Percentiles rank a stretch among this genome's conserved stretches.
phyloP scores from a whole-genome alignment of 2,888 invertebrate genomes.

The Cryptocheilus praepositus region DNA sequence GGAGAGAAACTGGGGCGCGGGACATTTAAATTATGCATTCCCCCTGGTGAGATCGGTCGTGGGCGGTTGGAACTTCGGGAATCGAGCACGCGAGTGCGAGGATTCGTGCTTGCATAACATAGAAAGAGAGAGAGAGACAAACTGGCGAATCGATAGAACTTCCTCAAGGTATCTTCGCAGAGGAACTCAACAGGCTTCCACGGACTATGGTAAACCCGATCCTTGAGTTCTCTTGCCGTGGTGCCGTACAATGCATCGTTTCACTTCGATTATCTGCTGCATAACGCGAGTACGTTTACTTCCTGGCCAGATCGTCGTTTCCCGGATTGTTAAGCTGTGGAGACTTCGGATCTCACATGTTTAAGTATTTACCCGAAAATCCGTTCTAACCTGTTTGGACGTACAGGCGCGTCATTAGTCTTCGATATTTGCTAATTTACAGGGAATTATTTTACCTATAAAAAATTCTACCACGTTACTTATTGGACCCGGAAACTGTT shows the following conservation, averaged over 20 bases:
- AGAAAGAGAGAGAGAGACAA: neutral
- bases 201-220: neutral
- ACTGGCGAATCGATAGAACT: slow-evolving; percentile 18
- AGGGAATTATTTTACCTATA: neutral
- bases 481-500: too few relatives aligned
- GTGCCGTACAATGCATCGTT: slow-evolving; percentile 28
- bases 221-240: too few relatives aligned
- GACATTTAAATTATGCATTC: slow-evolving; percentile 67
- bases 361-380: too few relatives aligned
- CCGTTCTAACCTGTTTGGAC: too few relatives aligned
- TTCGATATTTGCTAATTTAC: neutral
- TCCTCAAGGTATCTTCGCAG: neutral
- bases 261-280: slow-evolving; percentile 41
- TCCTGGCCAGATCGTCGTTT: slow-evolving; percentile 21
- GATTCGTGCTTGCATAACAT: slow-evolving; percentile 46
- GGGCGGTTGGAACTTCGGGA: slow-evolving; percentile 26
- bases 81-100: slow-evolving; percentile 39
- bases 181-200: slow-evolving; percentile 21
- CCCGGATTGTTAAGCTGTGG: slow-evolving; percentile 28
- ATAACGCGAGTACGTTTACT: slow-evolving; percentile 32
- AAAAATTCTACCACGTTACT: too few relatives aligned
- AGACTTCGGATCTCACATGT: too few relatives aligned
- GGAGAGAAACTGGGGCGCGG: slow-evolving; percentile 61
- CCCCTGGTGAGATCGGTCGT: slow-evolving; percentile 41
- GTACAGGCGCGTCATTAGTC: too few relatives aligned